Percentiles rank a stretch among this genome's conserved stretches.
These are phyloP conservation scores for Promerops cafer DNA, from an alignment of 2,113 vertebrate genomes.

Conservation along the genomic window DNA sequence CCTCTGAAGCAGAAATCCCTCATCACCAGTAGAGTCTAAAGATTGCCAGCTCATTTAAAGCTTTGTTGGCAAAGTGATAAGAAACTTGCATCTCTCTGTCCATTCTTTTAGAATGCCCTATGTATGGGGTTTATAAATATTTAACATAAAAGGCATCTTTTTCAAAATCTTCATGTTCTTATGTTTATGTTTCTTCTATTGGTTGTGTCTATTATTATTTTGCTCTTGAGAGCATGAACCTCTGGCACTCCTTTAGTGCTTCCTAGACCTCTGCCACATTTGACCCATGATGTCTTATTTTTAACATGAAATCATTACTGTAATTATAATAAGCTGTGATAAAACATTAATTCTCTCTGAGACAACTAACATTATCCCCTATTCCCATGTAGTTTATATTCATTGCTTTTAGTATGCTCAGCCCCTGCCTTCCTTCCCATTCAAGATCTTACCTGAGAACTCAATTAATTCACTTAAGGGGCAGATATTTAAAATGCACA, in stretches of 20 bases:
- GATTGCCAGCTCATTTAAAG: not conserved
- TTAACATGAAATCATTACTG: not conserved
- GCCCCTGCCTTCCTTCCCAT: not conserved
- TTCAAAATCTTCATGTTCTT: not conserved
- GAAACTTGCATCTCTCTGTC: not conserved
- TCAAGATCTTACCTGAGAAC: not conserved
- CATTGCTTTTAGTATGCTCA: not conserved
- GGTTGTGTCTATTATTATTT: not conserved
- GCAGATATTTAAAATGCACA: not conserved
- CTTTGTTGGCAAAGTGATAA: not conserved
- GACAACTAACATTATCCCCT: not conserved
- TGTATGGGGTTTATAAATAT: not conserved
- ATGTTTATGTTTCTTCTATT: not conserved
- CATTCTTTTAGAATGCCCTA: not conserved
- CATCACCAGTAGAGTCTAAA: not conserved
- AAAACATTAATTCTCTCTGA: not conserved
- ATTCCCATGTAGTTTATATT: not conserved
- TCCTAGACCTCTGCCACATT: not conserved
- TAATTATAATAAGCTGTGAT: not conserved
- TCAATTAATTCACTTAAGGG: not conserved
- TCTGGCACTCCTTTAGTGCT: not conserved
- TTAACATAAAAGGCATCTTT: not conserved
- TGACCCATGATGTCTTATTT: not conserved
- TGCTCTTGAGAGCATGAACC: not conserved
- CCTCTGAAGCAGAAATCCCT: not conserved